phyloP scores from a whole-genome alignment of 2,888 invertebrate genomes.

The Neoitamus cyanurus region DNA sequence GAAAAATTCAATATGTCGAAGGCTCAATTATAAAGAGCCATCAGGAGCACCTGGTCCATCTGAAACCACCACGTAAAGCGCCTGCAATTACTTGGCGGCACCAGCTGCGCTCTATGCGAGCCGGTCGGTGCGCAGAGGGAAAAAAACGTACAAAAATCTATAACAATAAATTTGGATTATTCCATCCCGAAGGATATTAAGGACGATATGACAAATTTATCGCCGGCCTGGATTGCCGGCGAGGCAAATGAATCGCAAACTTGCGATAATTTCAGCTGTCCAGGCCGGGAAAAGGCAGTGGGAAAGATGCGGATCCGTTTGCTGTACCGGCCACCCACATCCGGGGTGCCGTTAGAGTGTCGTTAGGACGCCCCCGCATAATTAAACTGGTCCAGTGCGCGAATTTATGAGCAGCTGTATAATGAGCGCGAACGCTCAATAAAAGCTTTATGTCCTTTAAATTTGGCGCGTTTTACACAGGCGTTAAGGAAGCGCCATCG shows the following conservation, averaged over 20 bases:
- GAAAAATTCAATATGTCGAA: slow-evolving; percentile 54
- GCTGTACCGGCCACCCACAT: neutral
- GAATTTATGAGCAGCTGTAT: slow-evolving; percentile 30
- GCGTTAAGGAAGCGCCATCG: neutral
- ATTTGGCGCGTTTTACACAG: neutral
- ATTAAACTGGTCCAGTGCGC: slow-evolving; percentile 19
- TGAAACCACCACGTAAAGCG: slow-evolving; percentile 50
- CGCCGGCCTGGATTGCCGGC: slow-evolving; percentile 52
- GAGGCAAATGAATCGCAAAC: slow-evolving; percentile 53
- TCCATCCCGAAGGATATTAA: slow-evolving; percentile 59
- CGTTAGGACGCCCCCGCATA: slow-evolving; percentile 2
- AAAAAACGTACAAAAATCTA: slow-evolving; percentile 55
- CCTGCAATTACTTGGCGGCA: slow-evolving; percentile 51
- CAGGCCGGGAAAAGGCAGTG: neutral
- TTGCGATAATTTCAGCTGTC: slow-evolving; percentile 49
- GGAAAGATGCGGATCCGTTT: neutral
- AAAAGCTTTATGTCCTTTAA: slow-evolving; percentile 11
- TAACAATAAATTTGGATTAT: slow-evolving; percentile 60
- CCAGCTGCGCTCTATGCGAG: slow-evolving; percentile 51
- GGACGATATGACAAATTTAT: slow-evolving; percentile 62
- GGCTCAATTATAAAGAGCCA: slow-evolving; percentile 54
- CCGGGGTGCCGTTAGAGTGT: neutral
- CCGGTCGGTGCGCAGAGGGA: slow-evolving; percentile 43
- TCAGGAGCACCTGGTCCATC: slow-evolving; percentile 52
- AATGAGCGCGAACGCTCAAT: slow-evolving; percentile 19